Percentiles rank a stretch among this genome's conserved stretches.
Evolutionary conservation across 2,797 vertebrate genomes (phyloP).

Genomic region (Anniella stebbinsi): DNA sequence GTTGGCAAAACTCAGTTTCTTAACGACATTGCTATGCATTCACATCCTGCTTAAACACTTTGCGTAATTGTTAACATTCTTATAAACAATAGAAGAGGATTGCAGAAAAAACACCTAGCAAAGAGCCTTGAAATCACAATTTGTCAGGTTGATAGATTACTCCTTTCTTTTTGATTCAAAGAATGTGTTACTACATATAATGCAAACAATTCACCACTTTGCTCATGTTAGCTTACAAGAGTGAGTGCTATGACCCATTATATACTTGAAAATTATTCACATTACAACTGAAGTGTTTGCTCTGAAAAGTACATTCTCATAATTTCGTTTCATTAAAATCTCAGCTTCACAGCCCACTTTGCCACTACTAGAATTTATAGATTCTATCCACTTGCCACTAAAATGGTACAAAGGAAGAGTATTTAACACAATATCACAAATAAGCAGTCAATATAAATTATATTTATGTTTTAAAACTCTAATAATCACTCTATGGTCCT

Average conservation of each 20-base stretch:
- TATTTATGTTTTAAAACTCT: background rate
- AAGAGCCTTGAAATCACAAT: background rate
- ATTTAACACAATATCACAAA: background rate
- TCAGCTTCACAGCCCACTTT: background rate
- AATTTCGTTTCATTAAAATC: conserved; percentile 30
- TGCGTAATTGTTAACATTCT: conserved; percentile 13
- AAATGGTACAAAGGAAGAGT: background rate
- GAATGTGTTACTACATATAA: conserved; percentile 18
- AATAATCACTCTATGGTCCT: background rate
- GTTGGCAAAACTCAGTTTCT: background rate
- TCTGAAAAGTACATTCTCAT: background rate
- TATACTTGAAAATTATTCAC: background rate
- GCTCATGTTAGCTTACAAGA: background rate
- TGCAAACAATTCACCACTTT: conserved; percentile 1
- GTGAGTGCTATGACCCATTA: background rate
- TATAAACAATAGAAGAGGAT: background rate
- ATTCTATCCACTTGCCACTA: background rate
- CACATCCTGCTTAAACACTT: background rate
- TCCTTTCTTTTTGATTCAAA: background rate
- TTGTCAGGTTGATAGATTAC: conserved; percentile 49
- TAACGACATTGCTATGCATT: background rate
- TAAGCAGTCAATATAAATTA: background rate
- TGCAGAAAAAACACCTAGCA: background rate
- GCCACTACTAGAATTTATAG: background rate
- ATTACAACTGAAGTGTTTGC: background rate